Evolutionary conservation across 2,113 vertebrate genomes (phyloP).

Genomic region (Melanerpes aurifrons): DNA sequence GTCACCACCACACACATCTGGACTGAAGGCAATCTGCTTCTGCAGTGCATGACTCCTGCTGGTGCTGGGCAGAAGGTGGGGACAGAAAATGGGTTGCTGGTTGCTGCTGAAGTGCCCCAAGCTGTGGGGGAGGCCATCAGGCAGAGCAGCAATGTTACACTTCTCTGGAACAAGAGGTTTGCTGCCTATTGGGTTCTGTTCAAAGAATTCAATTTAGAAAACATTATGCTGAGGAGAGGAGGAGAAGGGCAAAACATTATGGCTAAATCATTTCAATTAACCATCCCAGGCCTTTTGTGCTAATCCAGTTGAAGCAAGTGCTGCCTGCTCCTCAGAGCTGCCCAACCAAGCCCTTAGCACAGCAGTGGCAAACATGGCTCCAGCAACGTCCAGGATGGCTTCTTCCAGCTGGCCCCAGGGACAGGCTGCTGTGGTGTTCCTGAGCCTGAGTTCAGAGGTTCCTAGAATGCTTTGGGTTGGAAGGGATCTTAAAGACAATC

Average conservation of each 20-base stretch:
- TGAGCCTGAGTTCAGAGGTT: neutral
- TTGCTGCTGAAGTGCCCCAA: neutral
- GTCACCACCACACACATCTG: neutral
- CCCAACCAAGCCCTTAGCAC: neutral
- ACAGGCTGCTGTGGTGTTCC: neutral
- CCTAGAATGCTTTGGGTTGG: too few relatives aligned
- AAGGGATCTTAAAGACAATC: too few relatives aligned
- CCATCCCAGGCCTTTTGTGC: slow-evolving; percentile 48
- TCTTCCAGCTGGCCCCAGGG: neutral
- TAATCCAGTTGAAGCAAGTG: slow-evolving; percentile 57
- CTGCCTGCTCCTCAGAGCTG: slow-evolving; percentile 28
- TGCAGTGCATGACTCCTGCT: neutral
- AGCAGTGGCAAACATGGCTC: neutral
- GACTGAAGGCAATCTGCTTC: rapidly evolving
- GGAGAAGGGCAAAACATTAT: slow-evolving; percentile 23
- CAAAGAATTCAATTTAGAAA: slow-evolving; percentile 57
- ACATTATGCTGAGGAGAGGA: neutral
- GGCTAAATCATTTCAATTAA: slow-evolving; percentile 63
- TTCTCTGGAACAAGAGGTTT: neutral
- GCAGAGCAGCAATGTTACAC: neutral
- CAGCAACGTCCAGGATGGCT: rapidly evolving
- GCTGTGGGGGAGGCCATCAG: neutral
- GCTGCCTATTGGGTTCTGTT: slow-evolving; percentile 29
- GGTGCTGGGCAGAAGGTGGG: neutral
- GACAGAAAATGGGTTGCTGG: neutral